A percentile compares a stretch with the other conserved stretches of the same genome.
Conservation (phyloP, 1,140 invertebrate genomes). For the Arion vulgaris region DNA sequence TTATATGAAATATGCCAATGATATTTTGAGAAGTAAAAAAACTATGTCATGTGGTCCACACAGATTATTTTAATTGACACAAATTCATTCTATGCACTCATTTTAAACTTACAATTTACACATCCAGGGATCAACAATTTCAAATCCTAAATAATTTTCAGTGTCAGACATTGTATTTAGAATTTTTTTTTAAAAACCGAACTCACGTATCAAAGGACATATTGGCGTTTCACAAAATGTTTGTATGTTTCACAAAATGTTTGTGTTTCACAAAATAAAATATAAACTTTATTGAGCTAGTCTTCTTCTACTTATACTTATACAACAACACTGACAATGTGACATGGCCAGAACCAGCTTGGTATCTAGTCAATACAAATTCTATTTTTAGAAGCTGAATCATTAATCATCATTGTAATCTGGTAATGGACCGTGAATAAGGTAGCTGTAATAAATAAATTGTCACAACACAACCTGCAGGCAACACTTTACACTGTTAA, state of each 20-base stretch:
- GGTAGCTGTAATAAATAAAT: background rate
- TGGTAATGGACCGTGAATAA: background rate
- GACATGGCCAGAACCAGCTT: constrained; percentile 3
- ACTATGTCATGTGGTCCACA: too few species aligned
- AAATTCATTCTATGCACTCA: background rate
- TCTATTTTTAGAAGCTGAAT: constrained; percentile 1
- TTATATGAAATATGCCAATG: too few species aligned
- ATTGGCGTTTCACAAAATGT: too few species aligned
- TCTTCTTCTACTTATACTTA: background rate
- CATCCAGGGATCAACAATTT: constrained; percentile 10
- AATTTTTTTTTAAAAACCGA: too few species aligned
- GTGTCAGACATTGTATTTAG: background rate
- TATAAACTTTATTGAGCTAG: background rate
- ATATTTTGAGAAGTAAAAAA: too few species aligned
- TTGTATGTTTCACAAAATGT: too few species aligned
- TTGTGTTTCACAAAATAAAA: background rate
- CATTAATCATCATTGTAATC: background rate
- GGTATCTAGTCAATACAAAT: background rate
- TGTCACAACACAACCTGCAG: too few species aligned
- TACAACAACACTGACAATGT: background rate
- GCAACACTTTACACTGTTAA: too few species aligned
- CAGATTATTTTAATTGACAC: too few species aligned
- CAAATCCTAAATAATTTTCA: background rate
- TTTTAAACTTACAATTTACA: background rate
- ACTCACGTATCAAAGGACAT: too few species aligned